Evolutionary conservation across 2,888 invertebrate species (phyloP), one percentile per base, ranked within the genome.

Genomic region (Lithophane socia): DNA sequence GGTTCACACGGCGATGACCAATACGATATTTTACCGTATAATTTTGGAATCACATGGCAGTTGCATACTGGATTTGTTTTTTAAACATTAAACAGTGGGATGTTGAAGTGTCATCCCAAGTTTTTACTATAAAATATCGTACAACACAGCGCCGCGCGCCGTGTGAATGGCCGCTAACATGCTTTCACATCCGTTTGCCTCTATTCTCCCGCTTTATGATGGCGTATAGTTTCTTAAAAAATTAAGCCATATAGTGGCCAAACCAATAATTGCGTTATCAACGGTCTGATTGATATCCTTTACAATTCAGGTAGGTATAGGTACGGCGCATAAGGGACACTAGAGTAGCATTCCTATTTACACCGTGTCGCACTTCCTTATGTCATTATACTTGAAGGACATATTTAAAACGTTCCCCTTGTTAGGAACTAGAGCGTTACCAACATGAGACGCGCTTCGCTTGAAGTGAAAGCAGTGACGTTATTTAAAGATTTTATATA

Each of bases 351-450:
- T 54, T 37, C 37, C 16, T 18, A 37, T 44, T 58, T n/a, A 64
- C 10, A 16, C 13, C 37, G n/a, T 73, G 37, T 63, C 58, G 18
- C n/a, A 18, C 10, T 70, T 52, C 37, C 3, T 13, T 21, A 2
- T 58, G 16, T 21, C 24, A 42, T 29, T 52, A 60, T 42, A 13
- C 37, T 65, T 37, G 0, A 64, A 29, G 29, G 44, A 44, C 7
- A 56, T 66, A 18, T 70, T 49, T 16, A 16, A n/a, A 54, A 24
- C n/a, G 21, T 58, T 60, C 24, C 64, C 72, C 49, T 64, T 54
- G 42, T 47, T 58, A 29, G 49, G 79, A 82, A 87, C 61, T 80
- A 83, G 83, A 76, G 76, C 75, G 73, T 82, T 60, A 67, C 76
- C 54, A 69, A 70, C 66, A 74, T 60, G 65, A 77, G 44, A 47